These are phyloP conservation scores for Chymomyza procnemis DNA, from an alignment of 2,888 invertebrate genomes.

Conservation along the genomic window DNA sequence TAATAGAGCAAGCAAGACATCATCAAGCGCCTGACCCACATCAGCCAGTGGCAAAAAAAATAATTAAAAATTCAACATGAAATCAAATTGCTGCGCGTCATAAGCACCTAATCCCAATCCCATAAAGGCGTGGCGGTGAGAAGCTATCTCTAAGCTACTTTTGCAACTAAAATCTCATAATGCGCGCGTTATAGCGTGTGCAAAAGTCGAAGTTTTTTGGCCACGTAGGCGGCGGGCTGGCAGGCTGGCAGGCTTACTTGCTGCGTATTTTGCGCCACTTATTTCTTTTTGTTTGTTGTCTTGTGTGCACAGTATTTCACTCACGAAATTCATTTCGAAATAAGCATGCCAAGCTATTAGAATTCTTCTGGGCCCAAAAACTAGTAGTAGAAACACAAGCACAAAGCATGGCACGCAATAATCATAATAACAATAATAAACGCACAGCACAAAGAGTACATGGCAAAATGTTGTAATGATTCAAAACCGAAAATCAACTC, in stretches of 20 bases:
- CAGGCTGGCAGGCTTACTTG: not conserved
- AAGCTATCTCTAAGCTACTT: not conserved
- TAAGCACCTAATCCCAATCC: conserved; percentile 23
- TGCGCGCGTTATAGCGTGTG: conserved; percentile 33
- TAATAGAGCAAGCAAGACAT: not conserved
- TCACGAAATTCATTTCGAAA: conserved; percentile 68
- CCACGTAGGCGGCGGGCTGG: not conserved
- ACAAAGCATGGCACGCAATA: conserved; percentile 45
- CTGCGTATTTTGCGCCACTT: not conserved
- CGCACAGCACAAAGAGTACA: conserved; percentile 26
- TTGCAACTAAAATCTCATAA: conserved; percentile 45
- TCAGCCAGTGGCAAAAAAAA: conserved; percentile 15
- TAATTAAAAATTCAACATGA: conserved; percentile 38
- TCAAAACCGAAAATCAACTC: conserved; percentile 53
- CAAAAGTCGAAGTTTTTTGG: conserved; percentile 24
- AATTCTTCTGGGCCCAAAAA: conserved; percentile 43
- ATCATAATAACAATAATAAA: conserved; percentile 45
- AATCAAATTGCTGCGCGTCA: conserved; percentile 42
- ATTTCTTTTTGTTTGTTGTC: conserved; percentile 23
- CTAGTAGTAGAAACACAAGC: not conserved
- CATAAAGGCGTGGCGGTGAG: conserved; percentile 13
- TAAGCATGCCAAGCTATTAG: conserved; percentile 52
- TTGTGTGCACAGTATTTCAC: conserved; percentile 48
- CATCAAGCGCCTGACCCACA: not conserved
- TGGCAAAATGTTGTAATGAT: conserved; percentile 48